Percentiles rank a stretch among this genome's conserved stretches.
Evolutionary conservation across 2,797 vertebrate genomes (phyloP).

Genomic region (Artibeus jamaicensis): DNA sequence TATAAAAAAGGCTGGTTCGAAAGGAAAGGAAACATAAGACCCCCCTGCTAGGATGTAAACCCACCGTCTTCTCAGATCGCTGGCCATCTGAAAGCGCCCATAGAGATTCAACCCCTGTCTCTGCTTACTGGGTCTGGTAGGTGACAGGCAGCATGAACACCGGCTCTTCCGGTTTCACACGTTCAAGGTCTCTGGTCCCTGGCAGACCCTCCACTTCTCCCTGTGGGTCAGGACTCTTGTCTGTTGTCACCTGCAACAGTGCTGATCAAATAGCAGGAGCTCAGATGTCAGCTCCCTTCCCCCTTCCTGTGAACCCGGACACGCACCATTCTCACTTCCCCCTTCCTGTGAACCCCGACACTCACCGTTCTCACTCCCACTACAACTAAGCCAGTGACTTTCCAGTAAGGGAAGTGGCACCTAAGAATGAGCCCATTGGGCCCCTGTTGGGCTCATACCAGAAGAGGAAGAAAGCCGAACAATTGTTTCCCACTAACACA

Average conservation of each 20-base stretch:
- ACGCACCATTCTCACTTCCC: no score
- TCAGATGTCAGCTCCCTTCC: not conserved
- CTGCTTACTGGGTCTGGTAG: no score
- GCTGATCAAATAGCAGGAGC: not conserved
- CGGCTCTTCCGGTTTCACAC: no score
- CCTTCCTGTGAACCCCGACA: no score
- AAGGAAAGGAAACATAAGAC: no score
- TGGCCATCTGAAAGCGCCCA: no score
- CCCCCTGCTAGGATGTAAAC: no score
- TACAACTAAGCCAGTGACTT: not conserved
- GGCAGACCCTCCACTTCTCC: not conserved
- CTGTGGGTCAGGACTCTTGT: not conserved
- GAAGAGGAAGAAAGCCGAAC: not conserved
- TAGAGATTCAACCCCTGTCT: no score
- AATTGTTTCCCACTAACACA: not conserved
- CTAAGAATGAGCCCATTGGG: not conserved
- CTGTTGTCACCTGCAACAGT: not conserved
- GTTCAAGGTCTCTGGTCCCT: not conserved
- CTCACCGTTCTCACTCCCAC: not conserved
- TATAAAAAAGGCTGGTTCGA: no score
- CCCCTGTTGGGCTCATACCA: not conserved
- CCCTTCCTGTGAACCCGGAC: no score
- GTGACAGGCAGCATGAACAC: no score
- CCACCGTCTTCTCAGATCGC: no score
- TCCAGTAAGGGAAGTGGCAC: not conserved